These are phyloP conservation scores for Lydus trimaculatus DNA, from an alignment of 2,888 invertebrate genomes.

Conservation along the genomic window DNA sequence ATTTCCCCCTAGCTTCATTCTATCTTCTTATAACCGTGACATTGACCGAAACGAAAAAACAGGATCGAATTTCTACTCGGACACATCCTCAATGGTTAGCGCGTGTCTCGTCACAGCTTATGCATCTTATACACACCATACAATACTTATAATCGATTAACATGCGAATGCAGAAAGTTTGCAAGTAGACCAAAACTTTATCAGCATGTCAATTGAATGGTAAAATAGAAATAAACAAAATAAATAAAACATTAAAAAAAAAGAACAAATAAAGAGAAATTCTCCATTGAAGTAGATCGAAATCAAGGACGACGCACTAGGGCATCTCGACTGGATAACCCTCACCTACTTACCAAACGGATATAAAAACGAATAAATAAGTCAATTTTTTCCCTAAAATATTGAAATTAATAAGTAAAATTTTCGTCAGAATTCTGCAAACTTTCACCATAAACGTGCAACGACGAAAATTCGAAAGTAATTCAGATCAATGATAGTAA, in stretches of 20 bases:
- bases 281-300: slow-evolving; percentile 26
- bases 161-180: slow-evolving; percentile 44
- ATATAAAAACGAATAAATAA: background rate
- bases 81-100: slow-evolving; percentile 40
- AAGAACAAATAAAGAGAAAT: slow-evolving; percentile 5
- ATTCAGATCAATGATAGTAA: slow-evolving; percentile 32
- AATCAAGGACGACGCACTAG: slow-evolving; percentile 42
- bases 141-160: slow-evolving; percentile 40
- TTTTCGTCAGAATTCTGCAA: slow-evolving; percentile 12
- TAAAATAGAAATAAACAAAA: background rate
- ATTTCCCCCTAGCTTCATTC: slow-evolving; percentile 21
- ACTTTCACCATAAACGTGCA: slow-evolving; percentile 35
- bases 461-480: slow-evolving; percentile 35
- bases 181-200: slow-evolving; percentile 55
- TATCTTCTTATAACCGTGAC: slow-evolving; percentile 38
- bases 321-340: slow-evolving; percentile 19
- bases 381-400: background rate
- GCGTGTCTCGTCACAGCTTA: slow-evolving; percentile 48
- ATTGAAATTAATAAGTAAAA: background rate
- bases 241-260: background rate
- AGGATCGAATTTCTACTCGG: slow-evolving; percentile 52
- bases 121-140: slow-evolving; percentile 22
- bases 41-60: slow-evolving; percentile 52
- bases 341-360: slow-evolving; percentile 36
- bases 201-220: slow-evolving; percentile 40